Evolutionary conservation across 2,888 invertebrate genomes (phyloP).

Genomic region (Eupeodes luniger): DNA sequence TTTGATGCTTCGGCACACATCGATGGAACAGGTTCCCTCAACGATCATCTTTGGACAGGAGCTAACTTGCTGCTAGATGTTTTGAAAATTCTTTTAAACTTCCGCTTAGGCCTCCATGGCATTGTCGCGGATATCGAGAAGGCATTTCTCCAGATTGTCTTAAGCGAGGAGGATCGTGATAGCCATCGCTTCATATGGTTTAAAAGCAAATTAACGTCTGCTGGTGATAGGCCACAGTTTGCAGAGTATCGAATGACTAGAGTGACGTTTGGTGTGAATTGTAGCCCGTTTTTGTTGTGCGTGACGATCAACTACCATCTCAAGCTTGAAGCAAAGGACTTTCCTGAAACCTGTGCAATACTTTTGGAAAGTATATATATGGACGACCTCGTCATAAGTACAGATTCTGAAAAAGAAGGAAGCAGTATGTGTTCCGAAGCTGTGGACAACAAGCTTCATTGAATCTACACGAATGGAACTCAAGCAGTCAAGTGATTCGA

Average conservation of each 20-base stretch:
- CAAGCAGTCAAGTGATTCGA: constrained; percentile 23
- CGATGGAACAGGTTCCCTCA: constrained; percentile 11
- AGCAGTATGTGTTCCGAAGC: too few species aligned
- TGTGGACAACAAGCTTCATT: not conserved
- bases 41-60: constrained; percentile 34
- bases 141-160: constrained; percentile 6
- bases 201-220: not conserved
- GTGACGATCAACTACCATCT: too few species aligned
- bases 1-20: not conserved
- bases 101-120: constrained; percentile 24
- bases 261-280: too few species aligned
- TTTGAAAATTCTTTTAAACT: constrained; percentile 21
- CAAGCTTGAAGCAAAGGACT: too few species aligned
- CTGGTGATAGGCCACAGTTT: constrained; percentile 5
- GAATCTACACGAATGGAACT: constrained; percentile 33
- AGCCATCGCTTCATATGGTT: constrained; percentile 21
- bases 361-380: too few species aligned
- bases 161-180: constrained; percentile 1
- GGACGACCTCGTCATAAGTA: too few species aligned
- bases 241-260: too few species aligned
- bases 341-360: too few species aligned
- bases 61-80: constrained; percentile 39
- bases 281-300: too few species aligned
- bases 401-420: too few species aligned
- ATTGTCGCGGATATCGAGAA: not conserved